Evolutionary conservation across 2,113 vertebrate genomes (phyloP).

Genomic region (Odocoileus virginianus): DNA sequence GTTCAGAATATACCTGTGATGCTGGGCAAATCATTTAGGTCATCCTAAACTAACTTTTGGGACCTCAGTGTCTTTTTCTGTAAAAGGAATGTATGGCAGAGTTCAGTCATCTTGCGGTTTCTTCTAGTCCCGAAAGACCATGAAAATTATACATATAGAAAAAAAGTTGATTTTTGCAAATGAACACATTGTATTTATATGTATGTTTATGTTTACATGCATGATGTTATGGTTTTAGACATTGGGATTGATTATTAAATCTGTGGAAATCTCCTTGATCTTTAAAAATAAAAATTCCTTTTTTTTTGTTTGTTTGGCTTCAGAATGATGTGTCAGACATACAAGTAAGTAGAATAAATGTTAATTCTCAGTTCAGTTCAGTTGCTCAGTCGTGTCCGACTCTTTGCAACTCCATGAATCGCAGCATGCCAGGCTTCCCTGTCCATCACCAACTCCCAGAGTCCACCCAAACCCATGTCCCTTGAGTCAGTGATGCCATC

Average conservation of each 20-base stretch:
- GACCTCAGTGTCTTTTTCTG: not conserved
- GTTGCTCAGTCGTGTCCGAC: too few species aligned
- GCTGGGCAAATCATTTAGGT: not conserved
- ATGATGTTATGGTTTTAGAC: not conserved
- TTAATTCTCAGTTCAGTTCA: not conserved
- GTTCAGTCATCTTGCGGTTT: not conserved
- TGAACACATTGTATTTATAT: not conserved
- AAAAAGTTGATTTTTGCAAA: not conserved
- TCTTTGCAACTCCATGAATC: too few species aligned
- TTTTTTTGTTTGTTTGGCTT: not conserved
- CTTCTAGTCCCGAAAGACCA: not conserved
- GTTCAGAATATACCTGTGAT: not conserved
- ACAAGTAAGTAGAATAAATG: not conserved
- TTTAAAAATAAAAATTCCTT: not conserved
- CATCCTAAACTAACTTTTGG: not conserved
- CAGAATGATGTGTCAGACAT: not conserved
- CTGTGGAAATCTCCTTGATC: not conserved
- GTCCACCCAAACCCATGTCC: too few species aligned
- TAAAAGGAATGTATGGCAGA: not conserved
- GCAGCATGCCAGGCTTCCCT: too few species aligned
- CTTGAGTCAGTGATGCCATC: too few species aligned
- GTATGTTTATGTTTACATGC: not conserved
- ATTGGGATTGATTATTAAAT: not conserved
- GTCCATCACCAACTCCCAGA: too few species aligned
- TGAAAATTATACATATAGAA: not conserved